Percentiles rank a stretch among this genome's conserved stretches.
phyloP scores from a whole-genome alignment of 1,140 invertebrate genomes.

The Lycorma delicatula region DNA sequence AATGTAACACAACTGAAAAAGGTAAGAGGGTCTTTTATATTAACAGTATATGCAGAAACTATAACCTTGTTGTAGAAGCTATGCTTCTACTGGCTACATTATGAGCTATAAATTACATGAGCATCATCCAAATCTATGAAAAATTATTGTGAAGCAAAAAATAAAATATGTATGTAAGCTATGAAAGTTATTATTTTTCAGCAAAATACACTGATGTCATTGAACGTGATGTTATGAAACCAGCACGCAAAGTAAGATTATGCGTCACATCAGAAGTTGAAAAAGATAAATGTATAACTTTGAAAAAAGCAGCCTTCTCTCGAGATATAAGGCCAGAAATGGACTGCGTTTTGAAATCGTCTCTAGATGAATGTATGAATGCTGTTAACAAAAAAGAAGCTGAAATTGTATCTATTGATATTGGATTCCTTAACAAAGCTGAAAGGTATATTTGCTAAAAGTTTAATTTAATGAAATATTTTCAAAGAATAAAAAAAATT shows the following conservation, averaged over 20 bases:
- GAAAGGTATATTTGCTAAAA: no score
- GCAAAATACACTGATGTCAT: slow-evolving; percentile 72
- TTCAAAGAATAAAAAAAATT: no score
- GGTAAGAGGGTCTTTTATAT: no score
- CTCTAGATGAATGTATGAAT: slow-evolving; percentile 53
- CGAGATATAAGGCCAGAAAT: slow-evolving; percentile 61
- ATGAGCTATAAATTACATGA: no score
- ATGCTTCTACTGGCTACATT: no score
- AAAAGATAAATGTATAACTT: slow-evolving; percentile 53
- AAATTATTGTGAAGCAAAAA: no score
- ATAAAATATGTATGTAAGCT: background rate
- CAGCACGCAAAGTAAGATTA: slow-evolving; percentile 44
- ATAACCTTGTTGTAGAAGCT: no score
- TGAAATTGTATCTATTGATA: slow-evolving; percentile 53
- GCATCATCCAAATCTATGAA: no score
- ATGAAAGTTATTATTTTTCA: slow-evolving; percentile 24
- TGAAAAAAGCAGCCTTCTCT: slow-evolving; percentile 57
- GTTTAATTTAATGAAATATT: no score
- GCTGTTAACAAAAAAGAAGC: slow-evolving; percentile 50
- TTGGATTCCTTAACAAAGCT: slow-evolving; percentile 48
- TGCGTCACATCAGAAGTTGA: slow-evolving; percentile 54
- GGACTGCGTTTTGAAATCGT: slow-evolving; percentile 49
- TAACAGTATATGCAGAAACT: no score
- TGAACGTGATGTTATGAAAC: slow-evolving; percentile 54
- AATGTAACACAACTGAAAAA: no score